A percentile compares a stretch with the other conserved stretches of the same genome.
Evolutionary conservation across 2,797 vertebrate species (phyloP).

Genomic region (Ceyx erithaca): DNA sequence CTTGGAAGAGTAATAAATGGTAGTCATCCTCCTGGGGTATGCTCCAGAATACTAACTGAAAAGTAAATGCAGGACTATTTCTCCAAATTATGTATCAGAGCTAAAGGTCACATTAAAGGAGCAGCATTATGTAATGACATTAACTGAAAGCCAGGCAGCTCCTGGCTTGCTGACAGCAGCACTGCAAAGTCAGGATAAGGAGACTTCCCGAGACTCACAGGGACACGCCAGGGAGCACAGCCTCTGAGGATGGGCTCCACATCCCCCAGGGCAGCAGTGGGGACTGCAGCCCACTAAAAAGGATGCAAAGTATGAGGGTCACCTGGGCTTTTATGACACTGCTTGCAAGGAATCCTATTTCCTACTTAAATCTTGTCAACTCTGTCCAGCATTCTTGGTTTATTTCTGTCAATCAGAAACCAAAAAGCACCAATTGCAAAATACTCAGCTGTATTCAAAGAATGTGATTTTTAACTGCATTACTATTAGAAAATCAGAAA

Average conservation of each 20-base stretch:
- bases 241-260: background rate
- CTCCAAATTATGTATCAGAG: slow-evolving; percentile 23
- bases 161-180: background rate
- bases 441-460: background rate
- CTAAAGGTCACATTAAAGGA: slow-evolving; percentile 21
- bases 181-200: slow-evolving; percentile 27
- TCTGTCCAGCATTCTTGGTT: background rate
- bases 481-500: background rate
- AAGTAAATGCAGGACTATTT: slow-evolving; percentile 60
- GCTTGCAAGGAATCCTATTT: background rate
- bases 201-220: rapidly evolving
- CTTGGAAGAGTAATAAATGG: slow-evolving; percentile 42
- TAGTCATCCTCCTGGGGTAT: background rate
- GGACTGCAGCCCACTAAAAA: background rate
- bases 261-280: background rate
- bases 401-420: background rate
- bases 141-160: slow-evolving; percentile 21
- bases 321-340: background rate
- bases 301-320: rapidly evolving
- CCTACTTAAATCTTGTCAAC: background rate
- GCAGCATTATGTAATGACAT: slow-evolving; percentile 27
- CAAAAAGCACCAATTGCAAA: background rate
- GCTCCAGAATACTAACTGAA: slow-evolving; percentile 54
- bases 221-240: rapidly evolving
- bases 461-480: background rate